Conservation (phyloP, 2,113 vertebrate genomes). For the Irena cyanogastra region DNA sequence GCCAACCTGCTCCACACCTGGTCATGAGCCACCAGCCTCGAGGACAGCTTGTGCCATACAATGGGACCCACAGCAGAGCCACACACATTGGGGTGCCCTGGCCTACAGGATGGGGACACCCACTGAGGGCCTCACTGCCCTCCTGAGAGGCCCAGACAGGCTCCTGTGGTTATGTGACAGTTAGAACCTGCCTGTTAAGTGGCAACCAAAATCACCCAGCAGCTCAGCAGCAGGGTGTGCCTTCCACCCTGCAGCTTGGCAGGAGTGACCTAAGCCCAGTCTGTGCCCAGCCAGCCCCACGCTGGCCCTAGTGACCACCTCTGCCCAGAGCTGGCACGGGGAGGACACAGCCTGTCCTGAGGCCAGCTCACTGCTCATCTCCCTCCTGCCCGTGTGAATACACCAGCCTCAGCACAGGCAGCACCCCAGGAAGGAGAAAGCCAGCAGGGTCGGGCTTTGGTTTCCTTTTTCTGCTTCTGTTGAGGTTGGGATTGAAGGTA, state of each 20-base stretch:
- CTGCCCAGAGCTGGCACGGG: accelerated
- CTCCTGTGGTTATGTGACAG: background rate
- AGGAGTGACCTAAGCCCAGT: background rate
- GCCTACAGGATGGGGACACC: background rate
- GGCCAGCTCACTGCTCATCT: background rate
- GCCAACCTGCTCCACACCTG: background rate
- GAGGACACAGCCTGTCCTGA: background rate
- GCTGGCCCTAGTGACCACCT: background rate
- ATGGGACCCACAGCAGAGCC: background rate
- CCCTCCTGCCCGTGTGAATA: accelerated
- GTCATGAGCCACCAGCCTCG: background rate
- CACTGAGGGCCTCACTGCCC: background rate
- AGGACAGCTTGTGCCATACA: background rate
- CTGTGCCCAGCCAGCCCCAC: accelerated
- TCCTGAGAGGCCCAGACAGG: background rate
- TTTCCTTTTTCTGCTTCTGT: too few species aligned
- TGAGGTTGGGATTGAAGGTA: too few species aligned
- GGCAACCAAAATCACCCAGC: background rate
- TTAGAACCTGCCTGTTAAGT: background rate
- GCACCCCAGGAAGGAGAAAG: too few species aligned
- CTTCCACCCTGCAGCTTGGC: background rate
- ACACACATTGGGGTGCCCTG: background rate
- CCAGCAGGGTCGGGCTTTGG: too few species aligned
- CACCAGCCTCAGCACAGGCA: background rate
- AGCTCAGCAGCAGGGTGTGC: background rate